Conservation (phyloP, 2,797 vertebrate species). For the Sebastolobus alascanus region DNA sequence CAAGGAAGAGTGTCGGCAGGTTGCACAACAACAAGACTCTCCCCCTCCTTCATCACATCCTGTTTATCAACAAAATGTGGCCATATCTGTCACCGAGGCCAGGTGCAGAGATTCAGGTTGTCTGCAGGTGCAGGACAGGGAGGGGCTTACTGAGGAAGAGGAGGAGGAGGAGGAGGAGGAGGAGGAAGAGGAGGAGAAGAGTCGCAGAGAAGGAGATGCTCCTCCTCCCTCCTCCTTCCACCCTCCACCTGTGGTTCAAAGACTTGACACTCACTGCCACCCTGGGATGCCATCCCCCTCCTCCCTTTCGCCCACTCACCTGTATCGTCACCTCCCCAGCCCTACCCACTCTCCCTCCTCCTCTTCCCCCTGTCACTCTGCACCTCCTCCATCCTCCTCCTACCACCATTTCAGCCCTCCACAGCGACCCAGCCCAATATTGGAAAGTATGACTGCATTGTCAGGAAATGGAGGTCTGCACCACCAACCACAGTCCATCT, state of each 20-base stretch:
- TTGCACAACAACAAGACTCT: constrained; percentile 81
- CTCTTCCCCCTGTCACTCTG: constrained; percentile 85
- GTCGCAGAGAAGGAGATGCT: constrained; percentile 86
- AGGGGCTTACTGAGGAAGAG: constrained; percentile 83
- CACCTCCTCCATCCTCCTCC: constrained; percentile 79
- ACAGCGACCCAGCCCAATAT: constrained; percentile 88
- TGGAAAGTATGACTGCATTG: constrained; percentile 81
- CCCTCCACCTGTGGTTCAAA: constrained; percentile 31
- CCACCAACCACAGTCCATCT: constrained; percentile 88
- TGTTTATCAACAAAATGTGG: constrained; percentile 52
- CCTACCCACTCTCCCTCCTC: constrained; percentile 87
- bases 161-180: constrained; percentile 85
- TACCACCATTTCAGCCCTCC: constrained; percentile 91
- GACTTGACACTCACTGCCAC: constrained; percentile 39
- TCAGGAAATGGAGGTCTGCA: constrained; percentile 66
- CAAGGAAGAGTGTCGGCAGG: constrained; percentile 94
- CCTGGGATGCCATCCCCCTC: constrained; percentile 40
- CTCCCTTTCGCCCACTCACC: constrained; percentile 68
- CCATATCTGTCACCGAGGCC: constrained; percentile 48
- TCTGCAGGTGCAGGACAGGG: constrained; percentile 58
- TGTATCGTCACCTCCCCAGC: constrained; percentile 77
- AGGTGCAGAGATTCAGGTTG: constrained; percentile 46
- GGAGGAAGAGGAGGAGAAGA: constrained; percentile 84
- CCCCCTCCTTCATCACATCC: constrained; percentile 61
- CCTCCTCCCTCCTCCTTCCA: constrained; percentile 38